These are phyloP conservation scores for Leptopterna dolabrata DNA, from an alignment of 2,888 invertebrate species.

Conservation along the genomic window DNA sequence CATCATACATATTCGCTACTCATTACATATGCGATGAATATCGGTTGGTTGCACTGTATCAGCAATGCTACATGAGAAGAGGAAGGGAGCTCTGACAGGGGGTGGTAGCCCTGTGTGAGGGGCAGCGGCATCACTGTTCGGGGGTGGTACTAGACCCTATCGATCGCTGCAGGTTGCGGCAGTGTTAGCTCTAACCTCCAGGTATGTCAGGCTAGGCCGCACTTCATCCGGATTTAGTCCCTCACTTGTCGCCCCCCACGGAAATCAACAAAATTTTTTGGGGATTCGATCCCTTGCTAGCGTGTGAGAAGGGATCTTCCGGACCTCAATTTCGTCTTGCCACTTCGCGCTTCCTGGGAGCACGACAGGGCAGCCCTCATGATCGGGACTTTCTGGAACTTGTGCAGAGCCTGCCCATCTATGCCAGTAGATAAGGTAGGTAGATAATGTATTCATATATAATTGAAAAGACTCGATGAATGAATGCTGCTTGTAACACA, in stretches of 20 bases:
- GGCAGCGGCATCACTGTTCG: conserved; percentile 19
- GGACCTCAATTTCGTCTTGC: conserved; percentile 6
- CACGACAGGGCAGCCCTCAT: conserved; percentile 69
- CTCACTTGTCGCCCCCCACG: not conserved
- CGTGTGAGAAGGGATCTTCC: not conserved
- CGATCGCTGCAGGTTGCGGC: conserved; percentile 52
- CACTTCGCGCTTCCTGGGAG: conserved; percentile 21
- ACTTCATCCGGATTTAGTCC: not conserved
- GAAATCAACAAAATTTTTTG: conserved; percentile 24
- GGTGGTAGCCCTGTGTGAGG: conserved; percentile 30
- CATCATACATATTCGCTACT: no score
- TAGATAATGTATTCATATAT: not conserved
- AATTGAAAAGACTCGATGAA: not conserved
- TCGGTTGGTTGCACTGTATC: not conserved
- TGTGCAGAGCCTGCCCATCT: conserved; percentile 96
- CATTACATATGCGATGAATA: no score
- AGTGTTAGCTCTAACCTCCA: conserved; percentile 43
- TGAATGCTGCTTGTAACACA: not conserved
- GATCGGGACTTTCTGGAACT: conserved; percentile 97
- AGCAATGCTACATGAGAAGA: not conserved
- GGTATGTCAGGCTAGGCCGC: conserved; percentile 43
- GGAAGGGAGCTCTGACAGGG: not conserved
- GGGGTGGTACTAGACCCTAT: conserved; percentile 43
- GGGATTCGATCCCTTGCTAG: not conserved
- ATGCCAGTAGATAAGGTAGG: conserved; percentile 95